Evolutionary conservation across 1,140 invertebrate species (phyloP).

Genomic region (Pachypsylla venusta): DNA sequence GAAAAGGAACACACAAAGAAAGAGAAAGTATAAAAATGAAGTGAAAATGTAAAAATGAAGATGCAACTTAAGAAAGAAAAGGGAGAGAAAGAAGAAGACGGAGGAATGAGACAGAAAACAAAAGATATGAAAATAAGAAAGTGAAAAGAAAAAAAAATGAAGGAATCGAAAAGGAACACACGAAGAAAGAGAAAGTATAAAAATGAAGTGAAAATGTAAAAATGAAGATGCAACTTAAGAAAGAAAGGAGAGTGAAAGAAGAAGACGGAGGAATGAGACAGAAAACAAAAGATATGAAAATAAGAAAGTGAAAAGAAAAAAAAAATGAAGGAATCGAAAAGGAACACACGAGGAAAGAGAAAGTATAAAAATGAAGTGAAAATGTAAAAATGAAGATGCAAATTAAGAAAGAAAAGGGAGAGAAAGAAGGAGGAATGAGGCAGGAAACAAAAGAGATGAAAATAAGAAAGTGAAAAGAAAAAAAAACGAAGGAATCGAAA

Average conservation of each 20-base stretch:
- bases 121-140: neutral
- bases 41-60: neutral
- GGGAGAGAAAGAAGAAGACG: neutral
- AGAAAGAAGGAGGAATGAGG: neutral
- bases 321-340: neutral
- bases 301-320: neutral
- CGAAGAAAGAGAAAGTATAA: too few species aligned
- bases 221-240: neutral
- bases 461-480: neutral
- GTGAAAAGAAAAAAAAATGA: neutral
- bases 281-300: neutral
- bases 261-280: neutral
- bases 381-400: neutral
- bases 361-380: neutral
- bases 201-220: neutral
- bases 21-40: neutral
- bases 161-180: too few species aligned
- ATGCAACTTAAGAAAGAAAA: neutral
- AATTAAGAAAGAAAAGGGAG: neutral
- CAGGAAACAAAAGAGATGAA: neutral
- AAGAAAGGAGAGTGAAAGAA: neutral
- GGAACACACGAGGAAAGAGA: neutral
- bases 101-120: neutral
- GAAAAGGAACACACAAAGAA: neutral
- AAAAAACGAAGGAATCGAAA: too few species aligned